A percentile compares a stretch with the other conserved stretches of the same genome.
Evolutionary conservation across 1,140 invertebrate genomes (phyloP).

Genomic region (Drosophila lacteicornis): DNA sequence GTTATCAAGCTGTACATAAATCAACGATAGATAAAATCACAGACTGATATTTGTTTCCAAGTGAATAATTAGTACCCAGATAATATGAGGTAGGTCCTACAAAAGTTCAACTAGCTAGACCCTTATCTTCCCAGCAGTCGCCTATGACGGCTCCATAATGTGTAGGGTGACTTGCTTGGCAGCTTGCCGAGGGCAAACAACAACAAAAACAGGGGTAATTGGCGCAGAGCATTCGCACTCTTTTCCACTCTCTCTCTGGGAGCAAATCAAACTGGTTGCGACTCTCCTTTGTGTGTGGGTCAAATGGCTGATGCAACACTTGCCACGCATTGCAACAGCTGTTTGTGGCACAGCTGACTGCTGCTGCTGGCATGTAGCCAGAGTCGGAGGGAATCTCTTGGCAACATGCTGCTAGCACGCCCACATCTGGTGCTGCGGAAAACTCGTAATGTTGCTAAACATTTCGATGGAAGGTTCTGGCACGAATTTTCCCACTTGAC

Average conservation of each 20-base stretch:
- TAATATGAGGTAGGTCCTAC: background rate
- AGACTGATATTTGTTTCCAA: background rate
- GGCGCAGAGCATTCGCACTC: conserved; percentile 38
- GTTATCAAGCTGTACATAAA: background rate
- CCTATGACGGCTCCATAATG: background rate
- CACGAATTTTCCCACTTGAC: conserved; percentile 4
- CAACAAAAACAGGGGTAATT: conserved; percentile 5
- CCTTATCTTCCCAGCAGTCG: background rate
- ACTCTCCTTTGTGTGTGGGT: conserved; percentile 30
- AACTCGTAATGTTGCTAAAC: conserved; percentile 22
- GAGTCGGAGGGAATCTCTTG: conserved; percentile 9
- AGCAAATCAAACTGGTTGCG: conserved; percentile 20
- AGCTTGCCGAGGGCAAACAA: conserved; percentile 2
- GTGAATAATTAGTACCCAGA: background rate
- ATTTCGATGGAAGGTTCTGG: conserved; percentile 22
- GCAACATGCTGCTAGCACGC: conserved; percentile 38
- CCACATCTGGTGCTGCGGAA: conserved; percentile 1
- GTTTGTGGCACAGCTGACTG: conserved; percentile 51
- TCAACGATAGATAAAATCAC: background rate
- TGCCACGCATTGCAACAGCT: conserved; percentile 64
- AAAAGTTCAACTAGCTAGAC: too few species aligned
- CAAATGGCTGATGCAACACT: conserved; percentile 76
- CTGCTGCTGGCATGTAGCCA: conserved; percentile 38
- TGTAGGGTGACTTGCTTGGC: conserved; percentile 31
- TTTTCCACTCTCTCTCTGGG: conserved; percentile 20